Percentiles rank a stretch among this genome's conserved stretches.
Conservation (phyloP, 2,113 vertebrate genomes). For the Herpailurus yagouaroundi region DNA sequence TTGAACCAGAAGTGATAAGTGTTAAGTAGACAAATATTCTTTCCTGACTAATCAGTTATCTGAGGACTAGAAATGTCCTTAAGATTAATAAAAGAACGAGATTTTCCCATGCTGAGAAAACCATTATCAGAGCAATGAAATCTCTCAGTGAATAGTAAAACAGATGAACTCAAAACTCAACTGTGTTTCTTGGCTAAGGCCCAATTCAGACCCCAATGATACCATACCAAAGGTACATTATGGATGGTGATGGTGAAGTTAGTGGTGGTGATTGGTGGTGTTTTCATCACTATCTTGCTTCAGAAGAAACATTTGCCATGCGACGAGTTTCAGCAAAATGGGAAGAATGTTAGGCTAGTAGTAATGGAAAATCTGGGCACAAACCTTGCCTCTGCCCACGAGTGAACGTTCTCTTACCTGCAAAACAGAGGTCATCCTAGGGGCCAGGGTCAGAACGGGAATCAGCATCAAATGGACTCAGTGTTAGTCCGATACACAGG, state of each 20-base stretch:
- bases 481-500: not conserved
- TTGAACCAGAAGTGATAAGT: not conserved
- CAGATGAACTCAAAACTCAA: not conserved
- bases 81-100: not conserved
- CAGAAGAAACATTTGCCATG: not conserved
- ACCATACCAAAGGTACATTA: not conserved
- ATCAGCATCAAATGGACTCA: not conserved
- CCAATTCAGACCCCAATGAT: not conserved
- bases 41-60: not conserved
- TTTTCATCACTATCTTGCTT: not conserved
- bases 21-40: not conserved
- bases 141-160: constrained; percentile 24
- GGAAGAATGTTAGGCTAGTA: not conserved
- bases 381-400: not conserved
- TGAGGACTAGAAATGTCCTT: not conserved
- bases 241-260: not conserved
- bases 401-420: not conserved
- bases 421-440: not conserved
- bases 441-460: not conserved
- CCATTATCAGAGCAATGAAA: not conserved
- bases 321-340: not conserved
- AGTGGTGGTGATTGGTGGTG: no score
- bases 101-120: not conserved
- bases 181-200: not conserved
- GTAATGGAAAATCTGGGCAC: not conserved